A percentile compares a stretch with the other conserved stretches of the same genome.
phyloP scores from a whole-genome alignment of 2,888 invertebrate species.

The Cephus runcator region DNA sequence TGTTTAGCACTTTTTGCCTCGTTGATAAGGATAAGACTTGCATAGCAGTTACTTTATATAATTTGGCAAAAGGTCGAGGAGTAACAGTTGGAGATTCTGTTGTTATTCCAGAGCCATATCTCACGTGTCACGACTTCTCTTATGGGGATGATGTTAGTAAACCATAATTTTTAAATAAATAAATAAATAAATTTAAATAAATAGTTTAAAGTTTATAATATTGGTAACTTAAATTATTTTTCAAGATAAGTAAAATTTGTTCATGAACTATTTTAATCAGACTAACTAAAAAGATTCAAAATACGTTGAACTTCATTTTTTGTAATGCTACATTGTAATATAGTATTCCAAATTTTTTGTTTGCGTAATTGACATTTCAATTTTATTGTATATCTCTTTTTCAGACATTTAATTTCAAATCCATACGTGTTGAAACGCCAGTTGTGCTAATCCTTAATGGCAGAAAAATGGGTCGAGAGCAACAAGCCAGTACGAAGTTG shows the following conservation, averaged over 20 bases:
- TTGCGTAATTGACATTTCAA: background rate
- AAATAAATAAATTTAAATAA: background rate
- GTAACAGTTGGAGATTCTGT: conserved; percentile 87
- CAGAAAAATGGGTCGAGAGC: conserved; percentile 74
- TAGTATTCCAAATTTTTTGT: conserved; percentile 15
- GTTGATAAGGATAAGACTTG: conserved; percentile 79
- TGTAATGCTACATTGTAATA: background rate
- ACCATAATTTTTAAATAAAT: conserved; percentile 15
- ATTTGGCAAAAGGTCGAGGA: conserved; percentile 84
- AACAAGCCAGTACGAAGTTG: conserved; percentile 74
- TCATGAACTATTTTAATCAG: background rate
- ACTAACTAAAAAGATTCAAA: conserved; percentile 4
- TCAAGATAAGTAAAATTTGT: background rate
- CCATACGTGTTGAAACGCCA: conserved; percentile 84
- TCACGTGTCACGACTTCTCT: conserved; percentile 71
- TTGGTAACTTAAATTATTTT: conserved; percentile 1
- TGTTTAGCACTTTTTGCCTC: conserved; percentile 82
- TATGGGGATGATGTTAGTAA: conserved; percentile 69
- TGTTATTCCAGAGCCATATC: conserved; percentile 80
- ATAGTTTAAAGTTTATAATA: background rate
- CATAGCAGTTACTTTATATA: conserved; percentile 83
- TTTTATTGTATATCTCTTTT: conserved; percentile 42
- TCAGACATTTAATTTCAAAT: conserved; percentile 78
- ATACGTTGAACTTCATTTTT: conserved; percentile 20
- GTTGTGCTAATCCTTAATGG: conserved; percentile 80